Conservation (phyloP, 2,888 invertebrate genomes). For the Darwinula stevensoni region DNA sequence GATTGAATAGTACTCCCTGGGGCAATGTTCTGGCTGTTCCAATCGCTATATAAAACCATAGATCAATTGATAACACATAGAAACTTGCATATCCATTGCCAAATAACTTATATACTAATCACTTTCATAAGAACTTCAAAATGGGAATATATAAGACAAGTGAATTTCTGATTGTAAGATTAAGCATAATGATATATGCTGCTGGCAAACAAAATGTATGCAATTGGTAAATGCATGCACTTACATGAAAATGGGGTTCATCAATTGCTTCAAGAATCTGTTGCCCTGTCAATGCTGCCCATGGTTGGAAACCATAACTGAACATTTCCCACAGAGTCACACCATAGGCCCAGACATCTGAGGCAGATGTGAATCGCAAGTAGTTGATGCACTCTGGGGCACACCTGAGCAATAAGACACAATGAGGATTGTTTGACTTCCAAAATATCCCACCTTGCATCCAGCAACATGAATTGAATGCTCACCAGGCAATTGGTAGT, state of each 20-base stretch:
- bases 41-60: constrained; percentile 26
- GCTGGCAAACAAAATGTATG: too few relatives aligned
- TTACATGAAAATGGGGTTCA: constrained; percentile 53
- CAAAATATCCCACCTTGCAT: not conserved
- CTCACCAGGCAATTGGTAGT: constrained; percentile 83
- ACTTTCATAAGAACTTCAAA: too few relatives aligned
- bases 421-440: not conserved
- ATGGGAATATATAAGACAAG: too few relatives aligned
- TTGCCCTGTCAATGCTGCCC: constrained; percentile 76
- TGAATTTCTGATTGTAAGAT: too few relatives aligned
- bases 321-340: constrained; percentile 99
- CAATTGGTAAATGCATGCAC: too few relatives aligned
- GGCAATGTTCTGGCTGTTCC: constrained; percentile 79
- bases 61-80: constrained; percentile 3
- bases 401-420: constrained; percentile 28
- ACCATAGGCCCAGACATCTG: constrained; percentile 94
- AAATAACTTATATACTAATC: too few relatives aligned
- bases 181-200: too few relatives aligned
- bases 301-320: constrained; percentile 91
- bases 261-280: constrained; percentile 89
- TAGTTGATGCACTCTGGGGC: constrained; percentile 93
- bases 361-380: constrained; percentile 76
- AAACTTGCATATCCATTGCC: too few relatives aligned
- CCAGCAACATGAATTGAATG: too few relatives aligned
- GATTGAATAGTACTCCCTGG: constrained; percentile 59